These are phyloP conservation scores for Amphiprion clarkii DNA, from an alignment of 2,797 vertebrate genomes.

Conservation along the genomic window DNA sequence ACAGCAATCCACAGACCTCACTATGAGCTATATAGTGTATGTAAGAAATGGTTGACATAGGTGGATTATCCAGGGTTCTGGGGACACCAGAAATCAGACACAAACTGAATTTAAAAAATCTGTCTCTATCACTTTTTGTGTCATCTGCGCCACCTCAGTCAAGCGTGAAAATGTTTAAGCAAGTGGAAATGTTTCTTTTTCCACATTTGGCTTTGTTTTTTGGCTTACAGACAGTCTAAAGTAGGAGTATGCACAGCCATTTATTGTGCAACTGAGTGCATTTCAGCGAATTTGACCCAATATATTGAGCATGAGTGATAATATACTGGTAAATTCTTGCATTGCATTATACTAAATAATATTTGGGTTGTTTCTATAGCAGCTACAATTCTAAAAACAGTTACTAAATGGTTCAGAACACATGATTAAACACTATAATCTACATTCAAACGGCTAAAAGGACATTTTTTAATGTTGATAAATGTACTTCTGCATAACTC, in stretches of 20 bases:
- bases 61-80: not conserved
- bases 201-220: not conserved
- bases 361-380: no score
- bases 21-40: no score
- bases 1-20: no score
- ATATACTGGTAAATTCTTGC: no score
- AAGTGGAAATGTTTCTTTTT: not conserved
- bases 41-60: not conserved
- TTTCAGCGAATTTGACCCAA: not conserved
- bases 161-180: not conserved
- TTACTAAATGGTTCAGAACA: no score
- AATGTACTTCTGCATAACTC: not conserved
- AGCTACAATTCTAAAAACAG: no score
- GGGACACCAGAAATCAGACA: not conserved
- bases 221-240: not conserved
- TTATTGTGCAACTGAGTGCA: not conserved
- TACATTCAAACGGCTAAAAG: no score
- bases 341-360: no score
- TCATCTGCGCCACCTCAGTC: constrained; percentile 1
- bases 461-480: not conserved
- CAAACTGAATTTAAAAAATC: no score
- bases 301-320: not conserved
- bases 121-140: no score
- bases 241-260: no score
- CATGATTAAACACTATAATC: no score